Conservation (phyloP, 2,888 invertebrate species). For the Drosophila leonis region DNA sequence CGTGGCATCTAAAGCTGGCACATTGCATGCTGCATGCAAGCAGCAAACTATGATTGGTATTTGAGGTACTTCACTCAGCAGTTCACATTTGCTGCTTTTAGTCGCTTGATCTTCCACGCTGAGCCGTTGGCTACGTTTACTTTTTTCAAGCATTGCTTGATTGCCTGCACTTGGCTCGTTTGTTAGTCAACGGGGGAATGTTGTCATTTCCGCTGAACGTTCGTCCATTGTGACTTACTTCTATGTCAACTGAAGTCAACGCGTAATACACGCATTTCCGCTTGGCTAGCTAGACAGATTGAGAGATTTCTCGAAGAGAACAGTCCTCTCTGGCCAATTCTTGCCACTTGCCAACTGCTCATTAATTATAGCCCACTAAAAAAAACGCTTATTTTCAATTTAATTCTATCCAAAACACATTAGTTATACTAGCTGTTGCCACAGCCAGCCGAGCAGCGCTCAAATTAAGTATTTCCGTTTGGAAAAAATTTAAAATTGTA, state of each 20-base stretch:
- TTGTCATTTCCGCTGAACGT: slow-evolving; percentile 44
- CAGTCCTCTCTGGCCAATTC: not conserved
- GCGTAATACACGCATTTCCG: slow-evolving; percentile 58
- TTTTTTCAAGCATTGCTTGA: slow-evolving; percentile 12
- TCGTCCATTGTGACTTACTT: slow-evolving; percentile 32
- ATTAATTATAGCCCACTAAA: slow-evolving; percentile 12
- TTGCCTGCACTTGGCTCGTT: slow-evolving; percentile 38
- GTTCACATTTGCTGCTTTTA: not conserved
- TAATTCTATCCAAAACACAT: slow-evolving; percentile 42
- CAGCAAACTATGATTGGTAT: slow-evolving; percentile 27
- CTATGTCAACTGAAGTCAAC: slow-evolving; percentile 29
- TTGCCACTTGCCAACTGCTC: not conserved
- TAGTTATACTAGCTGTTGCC: slow-evolving; percentile 25
- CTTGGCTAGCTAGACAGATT: slow-evolving; percentile 18
- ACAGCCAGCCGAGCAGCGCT: not conserved
- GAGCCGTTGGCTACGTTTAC: not conserved
- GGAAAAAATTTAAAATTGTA: slow-evolving; percentile 65
- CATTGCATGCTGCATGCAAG: slow-evolving; percentile 55
- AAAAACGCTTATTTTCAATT: not conserved
- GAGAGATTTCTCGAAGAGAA: not conserved
- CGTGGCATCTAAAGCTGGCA: not conserved
- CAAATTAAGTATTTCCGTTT: slow-evolving; percentile 52
- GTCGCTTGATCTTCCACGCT: slow-evolving; percentile 4
- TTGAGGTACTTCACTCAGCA: not conserved
- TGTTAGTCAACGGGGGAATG: slow-evolving; percentile 30